Base-by-base conservation (phyloP, 2,113 vertebrate species). In the Saimiri boliviensis region DNA sequence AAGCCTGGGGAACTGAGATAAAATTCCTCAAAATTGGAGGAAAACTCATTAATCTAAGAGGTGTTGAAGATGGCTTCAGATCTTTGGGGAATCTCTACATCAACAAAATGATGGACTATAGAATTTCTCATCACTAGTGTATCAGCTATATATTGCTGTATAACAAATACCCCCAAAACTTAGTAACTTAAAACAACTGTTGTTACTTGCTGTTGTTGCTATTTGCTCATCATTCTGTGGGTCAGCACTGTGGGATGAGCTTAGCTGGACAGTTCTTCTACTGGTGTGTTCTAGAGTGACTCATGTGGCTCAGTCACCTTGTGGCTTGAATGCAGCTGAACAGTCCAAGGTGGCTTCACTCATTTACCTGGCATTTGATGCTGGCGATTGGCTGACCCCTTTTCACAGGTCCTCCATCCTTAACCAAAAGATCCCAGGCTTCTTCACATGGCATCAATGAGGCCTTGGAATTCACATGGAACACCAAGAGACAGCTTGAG, bases 11-110 rank as follows among this genome's bases (percentile, higher is more conserved):
- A 90, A 54, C 42, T 91, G 45, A 77, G 49, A 86, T 6, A 70
- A 71, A 47, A 68, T 80, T 81, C 60, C 70, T 96, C 94, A 92
- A 89, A 85, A 37, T 25, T 82, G 35, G 52, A 89, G 70, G 14
- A 54, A 58, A 86, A 68, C 17, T 71, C 42, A 27, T 70, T 30
- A 54, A 95, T 92, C 30, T 40, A 16, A 25, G 42, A 87, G 37
- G 23, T 16, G 70, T 60, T 89, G 89, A 94, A 73, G 19, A 70
- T 95, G 23, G 37, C 17, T 54, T 76, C 70, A 77, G 58, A 68
- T 82, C 52, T 86, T 45, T 40, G 54, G n/a, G 54, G 17, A 86
- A 81, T 54, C 13, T 79, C 70, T 21, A 49, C 23, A 14, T 63
- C 60, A 27, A 63, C 60, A 92, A 70, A 96, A 93, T 77, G 32